Percentiles rank a stretch among this genome's conserved stretches.
Evolutionary conservation across 2,113 vertebrate genomes (phyloP).

Genomic region (Odocoileus virginianus): DNA sequence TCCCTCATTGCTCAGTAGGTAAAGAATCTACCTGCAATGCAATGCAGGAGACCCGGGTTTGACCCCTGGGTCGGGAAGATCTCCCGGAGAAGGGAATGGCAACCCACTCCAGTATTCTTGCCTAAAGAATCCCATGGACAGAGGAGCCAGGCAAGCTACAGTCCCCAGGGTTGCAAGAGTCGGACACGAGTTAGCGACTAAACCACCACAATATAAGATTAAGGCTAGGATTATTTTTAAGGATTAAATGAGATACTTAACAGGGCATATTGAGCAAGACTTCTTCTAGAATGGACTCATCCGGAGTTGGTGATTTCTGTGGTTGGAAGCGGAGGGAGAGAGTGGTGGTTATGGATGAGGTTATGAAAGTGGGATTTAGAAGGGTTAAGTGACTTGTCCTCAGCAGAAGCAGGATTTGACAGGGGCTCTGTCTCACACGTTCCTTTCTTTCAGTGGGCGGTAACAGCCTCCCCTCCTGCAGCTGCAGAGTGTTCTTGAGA

Average conservation of each 20-base stretch:
- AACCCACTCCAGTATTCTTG: background rate
- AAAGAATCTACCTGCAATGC: background rate
- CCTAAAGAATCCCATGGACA: background rate
- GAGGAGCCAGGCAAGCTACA: background rate
- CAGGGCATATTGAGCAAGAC: background rate
- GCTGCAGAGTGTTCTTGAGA: background rate
- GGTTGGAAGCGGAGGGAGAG: background rate
- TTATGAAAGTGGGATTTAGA: background rate
- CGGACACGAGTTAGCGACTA: fast-evolving
- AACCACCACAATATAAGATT: background rate
- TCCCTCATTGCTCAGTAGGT: background rate
- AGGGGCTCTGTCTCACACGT: background rate
- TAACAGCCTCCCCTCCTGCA: background rate
- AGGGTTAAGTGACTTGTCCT: background rate
- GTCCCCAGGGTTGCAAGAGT: background rate
- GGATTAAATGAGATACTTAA: background rate
- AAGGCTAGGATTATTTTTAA: background rate
- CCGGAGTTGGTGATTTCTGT: background rate
- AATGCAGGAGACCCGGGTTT: background rate
- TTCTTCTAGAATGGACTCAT: background rate
- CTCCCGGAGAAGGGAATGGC: background rate
- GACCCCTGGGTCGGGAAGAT: background rate
- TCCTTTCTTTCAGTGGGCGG: background rate
- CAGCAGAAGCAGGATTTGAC: background rate
- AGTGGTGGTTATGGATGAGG: background rate